Evolutionary conservation across 2,888 invertebrate genomes (phyloP).

Genomic region (Beris chalybata): DNA sequence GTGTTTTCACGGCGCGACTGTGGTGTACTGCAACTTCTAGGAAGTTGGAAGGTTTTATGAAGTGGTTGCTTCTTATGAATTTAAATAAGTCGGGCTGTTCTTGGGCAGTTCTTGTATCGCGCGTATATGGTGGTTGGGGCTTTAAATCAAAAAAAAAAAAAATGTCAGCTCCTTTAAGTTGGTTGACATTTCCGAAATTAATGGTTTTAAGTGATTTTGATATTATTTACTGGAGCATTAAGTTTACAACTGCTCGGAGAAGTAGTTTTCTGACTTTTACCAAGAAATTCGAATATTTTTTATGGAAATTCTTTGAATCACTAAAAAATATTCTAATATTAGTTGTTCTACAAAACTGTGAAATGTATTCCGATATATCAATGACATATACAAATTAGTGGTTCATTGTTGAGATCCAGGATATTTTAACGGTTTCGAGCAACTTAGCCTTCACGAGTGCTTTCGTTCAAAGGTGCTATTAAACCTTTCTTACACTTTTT

Average conservation of each 20-base stretch:
- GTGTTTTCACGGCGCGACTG: constrained; percentile 14
- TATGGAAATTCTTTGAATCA: no score
- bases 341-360: no score
- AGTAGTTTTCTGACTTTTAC: constrained; percentile 1
- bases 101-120: neutral
- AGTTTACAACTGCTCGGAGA: neutral
- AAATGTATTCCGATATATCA: no score
- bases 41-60: constrained; percentile 20
- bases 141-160: constrained; percentile 9
- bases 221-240: constrained; percentile 17
- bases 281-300: neutral
- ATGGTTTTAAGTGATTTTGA: constrained; percentile 20
- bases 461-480: no score
- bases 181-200: constrained; percentile 23
- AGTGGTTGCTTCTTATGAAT: constrained; percentile 28
- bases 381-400: no score
- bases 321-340: no score
- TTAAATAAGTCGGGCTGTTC: constrained; percentile 11
- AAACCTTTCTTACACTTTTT: no score
- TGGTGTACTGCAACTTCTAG: constrained; percentile 23
- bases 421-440: no score
- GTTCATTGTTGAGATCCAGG: no score
- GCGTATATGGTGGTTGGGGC: neutral
- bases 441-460: no score
- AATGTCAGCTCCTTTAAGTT: constrained; percentile 16